Evolutionary conservation across 2,113 vertebrate genomes (phyloP).

Genomic region (Perca schrenkii): DNA sequence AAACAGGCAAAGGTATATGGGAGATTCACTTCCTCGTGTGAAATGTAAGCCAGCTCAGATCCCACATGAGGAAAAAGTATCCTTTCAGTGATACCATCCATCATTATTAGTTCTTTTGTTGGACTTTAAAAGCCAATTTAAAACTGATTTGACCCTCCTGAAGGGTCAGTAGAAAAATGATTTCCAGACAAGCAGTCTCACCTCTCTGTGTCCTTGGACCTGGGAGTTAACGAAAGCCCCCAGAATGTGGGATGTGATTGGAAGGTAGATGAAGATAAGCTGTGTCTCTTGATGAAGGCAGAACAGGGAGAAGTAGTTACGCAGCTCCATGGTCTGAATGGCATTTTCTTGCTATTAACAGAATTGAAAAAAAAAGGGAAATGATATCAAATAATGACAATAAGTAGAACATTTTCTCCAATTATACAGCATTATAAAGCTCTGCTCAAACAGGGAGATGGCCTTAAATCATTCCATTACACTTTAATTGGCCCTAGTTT

Average conservation of each 20-base stretch:
- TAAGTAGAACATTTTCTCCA: background rate
- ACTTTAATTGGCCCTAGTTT: background rate
- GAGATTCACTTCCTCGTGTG: slow-evolving; percentile 17
- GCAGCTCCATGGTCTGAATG: slow-evolving; percentile 95
- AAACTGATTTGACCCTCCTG: slow-evolving; percentile 18
- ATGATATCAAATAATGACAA: background rate
- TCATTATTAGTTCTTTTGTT: slow-evolving; percentile 25
- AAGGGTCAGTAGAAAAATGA: slow-evolving; percentile 5
- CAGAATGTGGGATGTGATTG: slow-evolving; percentile 93
- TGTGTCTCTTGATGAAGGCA: slow-evolving; percentile 98
- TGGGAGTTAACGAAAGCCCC: slow-evolving; percentile 96
- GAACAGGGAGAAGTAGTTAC: slow-evolving; percentile 96
- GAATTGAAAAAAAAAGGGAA: slow-evolving; percentile 1
- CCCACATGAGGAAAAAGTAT: slow-evolving; percentile 11
- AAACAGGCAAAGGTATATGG: background rate
- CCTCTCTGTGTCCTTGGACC: slow-evolving; percentile 97
- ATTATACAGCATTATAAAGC: background rate
- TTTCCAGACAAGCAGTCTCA: slow-evolving; percentile 70
- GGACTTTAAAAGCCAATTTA: slow-evolving; percentile 42
- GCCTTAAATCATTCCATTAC: background rate
- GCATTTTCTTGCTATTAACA: slow-evolving; percentile 92
- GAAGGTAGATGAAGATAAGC: slow-evolving; percentile 95
- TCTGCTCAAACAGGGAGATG: background rate
- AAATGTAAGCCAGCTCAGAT: slow-evolving; percentile 24
- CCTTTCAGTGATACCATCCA: slow-evolving; percentile 27